Evolutionary conservation across 2,113 vertebrate genomes (phyloP), one percentile per base, ranked within the genome.

Genomic region (Hypanus sabinus): DNA sequence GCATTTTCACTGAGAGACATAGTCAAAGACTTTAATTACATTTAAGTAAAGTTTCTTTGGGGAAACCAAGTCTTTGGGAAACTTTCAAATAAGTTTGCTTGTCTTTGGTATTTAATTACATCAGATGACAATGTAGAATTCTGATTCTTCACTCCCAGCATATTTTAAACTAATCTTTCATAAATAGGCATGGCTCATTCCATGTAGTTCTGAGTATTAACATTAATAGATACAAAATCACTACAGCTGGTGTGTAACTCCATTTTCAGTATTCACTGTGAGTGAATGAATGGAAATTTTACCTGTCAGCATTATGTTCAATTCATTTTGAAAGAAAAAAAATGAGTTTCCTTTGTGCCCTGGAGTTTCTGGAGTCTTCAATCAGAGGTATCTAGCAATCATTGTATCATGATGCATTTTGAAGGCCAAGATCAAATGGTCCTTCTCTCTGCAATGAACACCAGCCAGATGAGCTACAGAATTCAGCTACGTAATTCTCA

Each of bases 111-210:
- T 88, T 60, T n/a, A 90, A 68, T 65, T 68, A 65, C 14, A 27
- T n/a, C n/a, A 33, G 30, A 5, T 20, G 60, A 68, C 30, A n/a
- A 16, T 20, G 85, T 65, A 18, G 24, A 87, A 85, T 85, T 55
- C 81, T 85, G 81, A 85, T 60, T 87, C 38, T 87, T 22, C 83
- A 87, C 55, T 87, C 55, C 55, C 83, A 87, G 55, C 55, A 16
- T 11, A 30, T 60, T 27, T 55, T 87, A 55, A 22, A 60, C 24
- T 30, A 24, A 9, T 10, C 20, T 27, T 85, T 85, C 46, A 85
- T 24, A 8, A 55, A 57, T 10, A 27, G 8, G 46, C 46, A 85
- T 22, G 27, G 57, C 7, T 55, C 22, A 85, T 20, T 24, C 22
- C 81, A 85, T 85, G 18, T 55, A 24, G 46, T 85, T 85, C 22